Evolutionary conservation across 2,113 vertebrate genomes (phyloP), one percentile per base, ranked within the genome.

Genomic region (Reinhardtius hippoglossoides): DNA sequence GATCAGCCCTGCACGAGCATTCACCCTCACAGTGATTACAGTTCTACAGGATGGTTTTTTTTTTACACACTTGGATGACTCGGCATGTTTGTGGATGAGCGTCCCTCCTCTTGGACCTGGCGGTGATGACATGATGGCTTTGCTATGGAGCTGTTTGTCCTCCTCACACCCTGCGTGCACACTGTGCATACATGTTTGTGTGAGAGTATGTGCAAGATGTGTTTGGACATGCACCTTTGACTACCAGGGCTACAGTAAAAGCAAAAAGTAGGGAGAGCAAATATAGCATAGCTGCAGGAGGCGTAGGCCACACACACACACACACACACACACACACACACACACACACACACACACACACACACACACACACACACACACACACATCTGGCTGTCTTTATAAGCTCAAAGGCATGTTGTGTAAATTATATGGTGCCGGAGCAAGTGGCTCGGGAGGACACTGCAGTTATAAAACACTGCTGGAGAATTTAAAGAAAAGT

Each of bases 301-400:
- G 87, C 85, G 87, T 87, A 80, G 85, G 79, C 79, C 67, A 2
- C 15, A 70, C 54, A 71, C 71, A 84, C 73, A 79, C 74, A 58
- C 67, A 2, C 15, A 69, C 54, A 71, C 71, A 85, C 73, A 79
- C 26, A 27, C 26, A 27, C 26, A 27, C 86, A 67, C 83, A 81
- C 85, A 81, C 69, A 75, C 74, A 76, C 74, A 60, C 60, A 76
- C 70, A 75, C 62, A 80, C 78, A 82, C 52, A 78, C 84, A 92
- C 93, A 92, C 76, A 74, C 71, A 61, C 60, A 76, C 74, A 76
- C 74, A 61, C 60, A 76, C 67, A 71, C 62, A 78, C 78, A 82
- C 52, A 78, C 84, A 92, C 93, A 92, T 94, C 92, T 94, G 91
- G 90, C 91, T 88, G 88, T 74, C 88, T 92, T 89, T 92, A 87